These are phyloP conservation scores for Andrena fulva DNA, from an alignment of 2,888 invertebrate genomes.

Conservation along the genomic window DNA sequence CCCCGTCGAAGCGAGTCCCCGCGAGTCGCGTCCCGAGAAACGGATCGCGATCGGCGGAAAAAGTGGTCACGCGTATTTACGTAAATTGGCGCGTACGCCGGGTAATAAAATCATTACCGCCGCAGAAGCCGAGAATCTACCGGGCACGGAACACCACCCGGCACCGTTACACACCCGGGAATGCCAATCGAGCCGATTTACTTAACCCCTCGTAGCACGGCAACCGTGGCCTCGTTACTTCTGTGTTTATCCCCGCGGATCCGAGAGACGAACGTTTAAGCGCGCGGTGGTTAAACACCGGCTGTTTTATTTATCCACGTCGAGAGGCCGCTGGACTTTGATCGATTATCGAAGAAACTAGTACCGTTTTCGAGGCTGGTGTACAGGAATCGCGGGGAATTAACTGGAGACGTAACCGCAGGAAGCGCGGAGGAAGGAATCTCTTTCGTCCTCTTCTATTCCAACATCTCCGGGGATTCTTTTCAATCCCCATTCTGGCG, in stretches of 20 bases:
- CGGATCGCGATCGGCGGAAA: constrained; percentile 30
- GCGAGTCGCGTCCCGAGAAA: constrained; percentile 28
- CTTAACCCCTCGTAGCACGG: constrained; percentile 16
- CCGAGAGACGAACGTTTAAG: too few species aligned
- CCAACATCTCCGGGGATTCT: too few species aligned
- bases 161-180: constrained; percentile 47
- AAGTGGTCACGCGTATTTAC: constrained; percentile 36
- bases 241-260: neutral
- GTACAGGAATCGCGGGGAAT: too few species aligned
- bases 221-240: constrained; percentile 34
- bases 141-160: constrained; percentile 40
- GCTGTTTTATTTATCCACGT: too few species aligned
- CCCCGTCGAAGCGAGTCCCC: constrained; percentile 37
- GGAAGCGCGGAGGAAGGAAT: too few species aligned
- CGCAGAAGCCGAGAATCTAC: constrained; percentile 30
- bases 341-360: too few species aligned
- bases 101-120: constrained; percentile 54
- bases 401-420: too few species aligned
- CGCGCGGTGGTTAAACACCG: too few species aligned
- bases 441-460: too few species aligned
- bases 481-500: too few species aligned
- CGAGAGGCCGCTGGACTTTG: too few species aligned
- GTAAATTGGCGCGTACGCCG: constrained; percentile 40
- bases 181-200: constrained; percentile 37
- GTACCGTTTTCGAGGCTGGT: too few species aligned